phyloP scores from a whole-genome alignment of 1,140 invertebrate genomes.

The Ectropis grisescens region DNA sequence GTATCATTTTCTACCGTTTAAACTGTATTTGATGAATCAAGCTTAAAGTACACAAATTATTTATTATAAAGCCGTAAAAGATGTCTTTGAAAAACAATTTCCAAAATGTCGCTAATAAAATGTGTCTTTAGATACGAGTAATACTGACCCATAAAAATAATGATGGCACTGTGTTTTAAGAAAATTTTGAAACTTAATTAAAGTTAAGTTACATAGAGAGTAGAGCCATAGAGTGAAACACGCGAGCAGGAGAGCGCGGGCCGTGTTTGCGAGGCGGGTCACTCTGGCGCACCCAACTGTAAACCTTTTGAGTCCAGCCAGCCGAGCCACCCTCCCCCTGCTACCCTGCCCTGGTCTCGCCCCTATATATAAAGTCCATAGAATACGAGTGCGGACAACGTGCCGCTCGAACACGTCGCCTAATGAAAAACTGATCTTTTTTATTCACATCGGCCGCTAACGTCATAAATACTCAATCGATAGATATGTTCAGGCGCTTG shows the following conservation, averaged over 20 bases:
- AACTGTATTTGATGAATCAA: too few species aligned
- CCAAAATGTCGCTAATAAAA: too few species aligned
- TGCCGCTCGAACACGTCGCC: constrained; percentile 59
- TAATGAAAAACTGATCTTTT: constrained; percentile 65
- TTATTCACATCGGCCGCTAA: constrained; percentile 34
- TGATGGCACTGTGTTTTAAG: too few species aligned
- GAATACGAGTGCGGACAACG: too few species aligned
- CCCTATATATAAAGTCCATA: constrained; percentile 48
- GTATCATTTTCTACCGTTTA: too few species aligned
- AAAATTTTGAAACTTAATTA: too few species aligned
- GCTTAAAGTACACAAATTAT: too few species aligned
- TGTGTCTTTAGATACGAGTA: too few species aligned
- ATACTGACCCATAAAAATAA: too few species aligned
- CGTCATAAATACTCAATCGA: constrained; percentile 37
- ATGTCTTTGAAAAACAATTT: too few species aligned
- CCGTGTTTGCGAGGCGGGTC: constrained; percentile 62
- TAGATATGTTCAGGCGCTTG: constrained; percentile 14
- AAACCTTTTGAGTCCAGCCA: constrained; percentile 58
- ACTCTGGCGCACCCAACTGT: constrained; percentile 63
- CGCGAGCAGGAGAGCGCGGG: constrained; percentile 28
- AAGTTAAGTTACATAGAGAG: too few species aligned
- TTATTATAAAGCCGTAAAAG: too few species aligned
- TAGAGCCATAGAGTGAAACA: constrained; percentile 45
- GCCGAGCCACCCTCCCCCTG: constrained; percentile 30
- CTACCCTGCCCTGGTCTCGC: constrained; percentile 8